These are phyloP conservation scores for Xyliphius kryptos DNA, from an alignment of 2,113 vertebrate genomes.

Conservation along the genomic window DNA sequence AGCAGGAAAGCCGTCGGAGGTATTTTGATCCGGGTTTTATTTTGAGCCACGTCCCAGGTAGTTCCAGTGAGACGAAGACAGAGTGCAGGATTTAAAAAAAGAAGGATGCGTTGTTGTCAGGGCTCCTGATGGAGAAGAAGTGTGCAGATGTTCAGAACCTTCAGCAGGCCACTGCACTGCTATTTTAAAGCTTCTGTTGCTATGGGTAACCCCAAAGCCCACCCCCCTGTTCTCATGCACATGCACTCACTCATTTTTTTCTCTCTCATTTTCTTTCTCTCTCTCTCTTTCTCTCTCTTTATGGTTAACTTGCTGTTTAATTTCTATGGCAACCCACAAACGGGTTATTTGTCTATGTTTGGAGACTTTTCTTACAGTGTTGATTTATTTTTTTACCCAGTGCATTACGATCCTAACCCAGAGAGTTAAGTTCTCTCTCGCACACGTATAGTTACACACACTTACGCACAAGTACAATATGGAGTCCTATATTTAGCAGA, in stretches of 20 bases:
- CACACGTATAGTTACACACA: too few species aligned
- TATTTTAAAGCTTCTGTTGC: constrained; percentile 53
- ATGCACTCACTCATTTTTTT: too few species aligned
- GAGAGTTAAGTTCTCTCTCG: neutral
- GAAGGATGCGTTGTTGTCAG: neutral
- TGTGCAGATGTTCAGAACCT: constrained; percentile 18
- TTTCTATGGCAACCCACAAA: constrained; percentile 53
- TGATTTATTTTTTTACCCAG: constrained; percentile 12
- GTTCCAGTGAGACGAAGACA: too few species aligned
- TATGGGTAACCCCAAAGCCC: constrained; percentile 50
- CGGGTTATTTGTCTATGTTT: constrained; percentile 34
- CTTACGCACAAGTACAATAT: neutral
- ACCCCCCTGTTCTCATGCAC: too few species aligned
- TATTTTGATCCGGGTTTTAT: too few species aligned
- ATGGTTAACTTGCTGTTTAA: too few species aligned
- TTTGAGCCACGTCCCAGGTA: too few species aligned
- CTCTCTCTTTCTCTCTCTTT: too few species aligned
- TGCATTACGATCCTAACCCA: constrained; percentile 24
- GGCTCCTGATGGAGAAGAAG: neutral
- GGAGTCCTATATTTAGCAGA: constrained; percentile 12
- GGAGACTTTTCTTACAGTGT: constrained; percentile 29
- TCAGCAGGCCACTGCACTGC: constrained; percentile 39
- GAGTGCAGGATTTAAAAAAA: too few species aligned
- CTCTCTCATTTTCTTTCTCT: too few species aligned
- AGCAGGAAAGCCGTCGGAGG: too few species aligned